Conservation (phyloP, 92 coral and sea anemone genomes). For the Phenganax stokvisi region DNA sequence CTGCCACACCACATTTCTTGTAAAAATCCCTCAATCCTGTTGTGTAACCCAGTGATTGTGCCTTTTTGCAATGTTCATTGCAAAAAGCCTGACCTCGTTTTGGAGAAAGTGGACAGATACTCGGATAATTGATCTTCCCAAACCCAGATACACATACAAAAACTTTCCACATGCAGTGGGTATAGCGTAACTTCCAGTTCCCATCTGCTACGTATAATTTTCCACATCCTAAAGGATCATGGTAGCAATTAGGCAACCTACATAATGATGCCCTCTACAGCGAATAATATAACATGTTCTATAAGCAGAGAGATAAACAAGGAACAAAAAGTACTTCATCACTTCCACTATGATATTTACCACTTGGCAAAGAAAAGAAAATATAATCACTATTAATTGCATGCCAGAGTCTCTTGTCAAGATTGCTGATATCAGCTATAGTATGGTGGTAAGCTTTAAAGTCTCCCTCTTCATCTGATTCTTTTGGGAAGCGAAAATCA, state of each 20-base stretch:
- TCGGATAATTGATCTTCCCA: constrained; percentile 37
- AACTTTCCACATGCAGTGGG: constrained; percentile 46
- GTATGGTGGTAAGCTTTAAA: too few relatives aligned
- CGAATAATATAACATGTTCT: not conserved
- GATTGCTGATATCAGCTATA: too few relatives aligned
- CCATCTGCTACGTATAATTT: constrained; percentile 43
- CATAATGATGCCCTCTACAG: not conserved
- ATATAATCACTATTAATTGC: too few relatives aligned
- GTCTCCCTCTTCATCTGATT: too few relatives aligned
- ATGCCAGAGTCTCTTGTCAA: too few relatives aligned
- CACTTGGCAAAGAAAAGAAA: too few relatives aligned
- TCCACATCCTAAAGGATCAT: constrained; percentile 35
- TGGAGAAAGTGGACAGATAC: constrained; percentile 45
- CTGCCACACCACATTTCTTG: constrained; percentile 1
- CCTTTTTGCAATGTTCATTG: constrained; percentile 27
- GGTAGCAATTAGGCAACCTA: not conserved
- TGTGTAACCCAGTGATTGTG: constrained; percentile 3
- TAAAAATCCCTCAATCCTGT: constrained; percentile 6
- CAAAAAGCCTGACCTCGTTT: constrained; percentile 44
- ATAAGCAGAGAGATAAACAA: not conserved
- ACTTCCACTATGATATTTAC: too few relatives aligned
- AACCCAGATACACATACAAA: constrained; percentile 39
- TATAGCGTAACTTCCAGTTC: constrained; percentile 33
- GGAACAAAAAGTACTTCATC: too few relatives aligned
- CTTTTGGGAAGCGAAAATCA: too few relatives aligned